These are phyloP conservation scores for Mus spicilegus DNA, from an alignment of 2,113 vertebrate genomes.

Conservation along the genomic window DNA sequence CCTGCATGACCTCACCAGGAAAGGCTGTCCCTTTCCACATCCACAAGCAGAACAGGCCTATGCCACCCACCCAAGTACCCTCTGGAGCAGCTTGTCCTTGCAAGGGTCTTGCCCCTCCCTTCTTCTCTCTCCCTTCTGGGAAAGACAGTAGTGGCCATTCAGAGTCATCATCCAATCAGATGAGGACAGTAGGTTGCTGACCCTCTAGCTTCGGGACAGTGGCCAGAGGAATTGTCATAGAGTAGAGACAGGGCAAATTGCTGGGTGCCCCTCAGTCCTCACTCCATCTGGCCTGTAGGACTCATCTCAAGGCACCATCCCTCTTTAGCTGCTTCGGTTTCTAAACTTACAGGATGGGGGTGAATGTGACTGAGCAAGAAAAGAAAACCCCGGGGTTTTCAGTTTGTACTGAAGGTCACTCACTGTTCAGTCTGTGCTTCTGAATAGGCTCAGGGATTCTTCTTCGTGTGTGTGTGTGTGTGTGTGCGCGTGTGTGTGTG, in stretches of 20 bases:
- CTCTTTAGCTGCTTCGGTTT: neutral
- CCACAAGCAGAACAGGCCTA: neutral
- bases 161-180: neutral
- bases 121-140: neutral
- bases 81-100: neutral
- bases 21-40: neutral
- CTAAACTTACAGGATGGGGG: neutral
- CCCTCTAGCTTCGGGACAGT: neutral
- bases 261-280: neutral
- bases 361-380: neutral
- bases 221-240: neutral
- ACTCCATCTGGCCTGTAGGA: neutral
- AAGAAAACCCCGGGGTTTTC: neutral
- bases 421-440: neutral
- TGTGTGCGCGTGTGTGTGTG: neutral
- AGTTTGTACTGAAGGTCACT: neutral
- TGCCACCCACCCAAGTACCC: no score
- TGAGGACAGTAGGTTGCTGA: neutral
- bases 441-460: neutral
- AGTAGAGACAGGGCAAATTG: neutral
- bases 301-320: neutral
- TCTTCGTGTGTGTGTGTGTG: neutral
- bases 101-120: rapidly evolving
- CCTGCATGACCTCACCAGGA: neutral
- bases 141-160: rapidly evolving